Evolutionary conservation across 2,113 vertebrate genomes (phyloP), one percentile per base, ranked within the genome.

Genomic region (Promerops cafer): DNA sequence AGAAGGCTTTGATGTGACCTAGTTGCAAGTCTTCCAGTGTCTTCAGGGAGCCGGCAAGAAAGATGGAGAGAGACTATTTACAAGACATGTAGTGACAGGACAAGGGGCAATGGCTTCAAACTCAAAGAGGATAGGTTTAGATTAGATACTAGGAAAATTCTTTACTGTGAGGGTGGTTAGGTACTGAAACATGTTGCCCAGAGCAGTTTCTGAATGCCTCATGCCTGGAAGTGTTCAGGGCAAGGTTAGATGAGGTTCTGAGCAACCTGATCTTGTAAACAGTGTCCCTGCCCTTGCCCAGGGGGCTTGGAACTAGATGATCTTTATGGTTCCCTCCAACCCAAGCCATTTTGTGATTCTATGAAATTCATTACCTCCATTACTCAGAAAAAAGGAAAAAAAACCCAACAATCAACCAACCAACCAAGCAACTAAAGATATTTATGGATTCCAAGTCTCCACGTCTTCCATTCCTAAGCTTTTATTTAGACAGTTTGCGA

Each of bases 351-450:
- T 56, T 37, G 30, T 33, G 13, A 28, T 66, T 66, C 33, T 66
- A 6, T 66, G 7, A 75, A 66, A 66, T 82, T n/a, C 6, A 39
- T 79, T 72, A 5, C 2, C 1, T 69, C 82, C 35, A 4, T 40
- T 53, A 83, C 9, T 44, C 6, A 65, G 11, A 23, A 68, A 53
- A 60, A 24, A 16, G 4, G 31, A 23, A 50, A 13, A 9, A 37
- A 13, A 35, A 9, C 11, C 16, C 10, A 24, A 12, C 5, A 11
- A 11, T 9, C 27, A 47, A 24, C 1, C 2, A 66, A 30, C 0
- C 11, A 47, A 21, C 5, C 7, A 53, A 35, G 0, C 7, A 64
- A 13, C 26, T 16, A 39, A 40, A 27, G 2, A 53, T n/a, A 47
- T 6, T 50, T 47, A 53, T 37, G 5, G 28, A 63, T 85, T 74